A percentile compares a stretch with the other conserved stretches of the same genome.
phyloP scores from a whole-genome alignment of 2,888 invertebrate genomes.

The Eulithis prunata region DNA sequence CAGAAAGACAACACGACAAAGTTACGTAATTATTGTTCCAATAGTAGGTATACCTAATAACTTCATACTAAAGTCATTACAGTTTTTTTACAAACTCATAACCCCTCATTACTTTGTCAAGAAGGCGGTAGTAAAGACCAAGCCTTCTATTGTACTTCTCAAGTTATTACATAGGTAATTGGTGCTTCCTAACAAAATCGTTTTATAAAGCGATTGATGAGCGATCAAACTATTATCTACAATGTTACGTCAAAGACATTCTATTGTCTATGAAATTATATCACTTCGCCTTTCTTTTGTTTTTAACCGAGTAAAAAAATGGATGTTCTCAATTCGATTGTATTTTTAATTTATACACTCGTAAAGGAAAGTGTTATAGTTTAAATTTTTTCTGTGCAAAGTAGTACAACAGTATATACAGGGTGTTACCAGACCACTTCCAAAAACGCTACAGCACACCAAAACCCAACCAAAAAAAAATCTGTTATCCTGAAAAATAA shows the following conservation, averaged over 20 bases:
- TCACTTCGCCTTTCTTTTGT: constrained; percentile 25
- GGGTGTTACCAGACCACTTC: too few relatives aligned
- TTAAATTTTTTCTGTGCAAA: too few relatives aligned
- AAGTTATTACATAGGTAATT: constrained; percentile 22
- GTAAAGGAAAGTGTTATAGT: too few relatives aligned
- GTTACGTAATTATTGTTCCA: neutral
- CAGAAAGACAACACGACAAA: neutral
- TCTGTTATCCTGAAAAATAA: too few relatives aligned
- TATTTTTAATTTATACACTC: too few relatives aligned
- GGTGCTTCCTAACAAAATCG: constrained; percentile 21
- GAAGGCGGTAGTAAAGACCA: constrained; percentile 14
- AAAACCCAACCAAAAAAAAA: too few relatives aligned
- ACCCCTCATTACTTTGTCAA: constrained; percentile 24
- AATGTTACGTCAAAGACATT: constrained; percentile 28
- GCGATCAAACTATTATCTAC: constrained; percentile 25
- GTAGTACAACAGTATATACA: too few relatives aligned
- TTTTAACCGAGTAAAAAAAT: neutral
- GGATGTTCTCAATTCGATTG: too few relatives aligned
- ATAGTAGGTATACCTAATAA: neutral
- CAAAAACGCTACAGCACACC: too few relatives aligned
- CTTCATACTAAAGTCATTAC: neutral
- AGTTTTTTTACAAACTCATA: constrained; percentile 17
- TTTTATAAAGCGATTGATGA: constrained; percentile 29
- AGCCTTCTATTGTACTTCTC: constrained; percentile 24
- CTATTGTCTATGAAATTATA: constrained; percentile 36